A percentile compares a stretch with the other conserved stretches of the same genome.
Evolutionary conservation across 2,888 invertebrate genomes (phyloP).

Genomic region (Lepidocyrtinus sp.): DNA sequence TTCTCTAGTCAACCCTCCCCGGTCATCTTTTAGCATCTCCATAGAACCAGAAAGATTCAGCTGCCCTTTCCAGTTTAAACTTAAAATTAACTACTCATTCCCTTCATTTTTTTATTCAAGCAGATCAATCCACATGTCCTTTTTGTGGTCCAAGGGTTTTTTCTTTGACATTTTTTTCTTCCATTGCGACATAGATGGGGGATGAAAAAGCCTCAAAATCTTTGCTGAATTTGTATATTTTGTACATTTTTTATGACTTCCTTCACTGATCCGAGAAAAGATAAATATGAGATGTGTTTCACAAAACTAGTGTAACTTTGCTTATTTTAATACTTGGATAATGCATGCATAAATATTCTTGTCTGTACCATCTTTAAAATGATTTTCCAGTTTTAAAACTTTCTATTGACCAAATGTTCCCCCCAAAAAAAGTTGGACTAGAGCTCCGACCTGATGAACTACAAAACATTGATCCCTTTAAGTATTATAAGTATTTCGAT

Average conservation of each 20-base stretch:
- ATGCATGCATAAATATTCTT: not conserved
- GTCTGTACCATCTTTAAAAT: not conserved
- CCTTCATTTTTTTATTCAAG: constrained; percentile 24
- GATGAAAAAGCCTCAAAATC: not conserved
- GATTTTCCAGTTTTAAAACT: not conserved
- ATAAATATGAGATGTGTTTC: no score
- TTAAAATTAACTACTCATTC: constrained; percentile 1
- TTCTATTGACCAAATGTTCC: not conserved
- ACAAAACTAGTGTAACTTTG: no score
- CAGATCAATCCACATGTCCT: constrained; percentile 39
- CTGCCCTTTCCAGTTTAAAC: constrained; percentile 29
- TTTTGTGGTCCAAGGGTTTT: not conserved
- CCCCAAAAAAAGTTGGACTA: not conserved
- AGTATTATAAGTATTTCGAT: not conserved
- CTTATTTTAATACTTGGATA: no score
- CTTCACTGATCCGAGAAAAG: no score
- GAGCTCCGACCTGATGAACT: not conserved
- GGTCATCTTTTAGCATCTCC: not conserved
- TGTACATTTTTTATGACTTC: constrained; percentile 8
- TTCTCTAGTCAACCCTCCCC: no score
- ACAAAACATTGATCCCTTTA: not conserved
- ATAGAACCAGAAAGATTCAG: constrained; percentile 55
- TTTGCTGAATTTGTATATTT: not conserved
- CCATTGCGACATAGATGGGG: not conserved
- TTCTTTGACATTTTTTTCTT: not conserved